These are phyloP conservation scores for Carcharodon carcharias DNA, from an alignment of 2,797 vertebrate species.

Conservation along the genomic window DNA sequence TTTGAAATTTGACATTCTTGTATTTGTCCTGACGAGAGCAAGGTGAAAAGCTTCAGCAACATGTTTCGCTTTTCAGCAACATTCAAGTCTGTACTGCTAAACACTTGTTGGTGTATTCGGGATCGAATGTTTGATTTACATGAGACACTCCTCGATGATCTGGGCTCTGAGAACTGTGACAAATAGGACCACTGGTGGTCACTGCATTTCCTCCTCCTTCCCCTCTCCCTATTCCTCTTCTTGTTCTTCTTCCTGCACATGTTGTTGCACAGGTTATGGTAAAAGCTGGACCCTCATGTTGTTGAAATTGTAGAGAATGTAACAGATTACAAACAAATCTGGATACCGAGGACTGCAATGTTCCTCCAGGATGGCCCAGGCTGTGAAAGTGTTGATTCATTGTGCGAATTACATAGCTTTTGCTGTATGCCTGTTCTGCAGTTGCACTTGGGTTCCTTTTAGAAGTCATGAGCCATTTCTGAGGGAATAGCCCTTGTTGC, in stretches of 20 bases:
- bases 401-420: neutral
- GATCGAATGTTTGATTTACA: neutral
- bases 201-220: neutral
- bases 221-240: neutral
- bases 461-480: neutral
- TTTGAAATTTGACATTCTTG: no score
- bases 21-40: no score
- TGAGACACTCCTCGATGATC: neutral
- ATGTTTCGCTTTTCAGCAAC: no score
- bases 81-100: no score
- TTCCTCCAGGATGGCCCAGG: neutral
- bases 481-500: neutral
- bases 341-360: neutral
- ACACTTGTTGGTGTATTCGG: neutral
- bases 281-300: neutral
- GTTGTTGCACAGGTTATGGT: neutral
- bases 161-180: neutral
- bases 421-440: neutral
- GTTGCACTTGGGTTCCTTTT: neutral
- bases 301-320: neutral
- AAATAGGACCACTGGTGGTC: neutral
- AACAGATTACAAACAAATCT: neutral
- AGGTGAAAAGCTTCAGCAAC: no score
- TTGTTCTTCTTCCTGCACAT: neutral
- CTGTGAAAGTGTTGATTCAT: neutral